Conservation (phyloP, 2,888 invertebrate species). For the Sminthurides aquaticus region DNA sequence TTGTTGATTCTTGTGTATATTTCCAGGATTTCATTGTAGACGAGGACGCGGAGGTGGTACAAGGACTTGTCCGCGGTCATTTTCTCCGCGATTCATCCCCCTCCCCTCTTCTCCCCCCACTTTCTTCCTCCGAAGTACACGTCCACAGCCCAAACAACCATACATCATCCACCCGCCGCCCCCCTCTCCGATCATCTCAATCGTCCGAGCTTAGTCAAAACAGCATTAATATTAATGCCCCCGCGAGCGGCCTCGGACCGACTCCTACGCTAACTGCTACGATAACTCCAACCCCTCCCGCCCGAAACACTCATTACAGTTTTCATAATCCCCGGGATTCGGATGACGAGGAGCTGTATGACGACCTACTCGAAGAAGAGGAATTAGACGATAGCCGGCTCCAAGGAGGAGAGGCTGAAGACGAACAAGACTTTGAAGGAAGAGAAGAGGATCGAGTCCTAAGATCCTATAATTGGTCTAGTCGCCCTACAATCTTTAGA, state of each 20-base stretch:
- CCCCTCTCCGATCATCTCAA: background rate
- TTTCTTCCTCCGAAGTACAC: background rate
- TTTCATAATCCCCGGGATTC: too few relatives aligned
- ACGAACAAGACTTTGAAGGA: background rate
- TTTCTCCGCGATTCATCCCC: background rate
- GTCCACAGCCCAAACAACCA: background rate
- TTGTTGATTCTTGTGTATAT: background rate
- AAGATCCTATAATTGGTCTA: background rate
- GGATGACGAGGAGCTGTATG: background rate
- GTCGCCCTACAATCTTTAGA: background rate
- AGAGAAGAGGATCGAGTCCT: background rate
- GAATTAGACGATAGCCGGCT: background rate
- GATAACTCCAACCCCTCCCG: too few relatives aligned
- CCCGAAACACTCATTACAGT: too few relatives aligned
- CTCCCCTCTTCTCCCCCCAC: background rate
- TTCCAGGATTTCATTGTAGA: background rate
- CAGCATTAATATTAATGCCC: too few relatives aligned
- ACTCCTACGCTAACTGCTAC: too few relatives aligned
- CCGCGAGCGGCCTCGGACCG: too few relatives aligned
- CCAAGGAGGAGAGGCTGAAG: background rate
- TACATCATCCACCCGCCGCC: background rate
- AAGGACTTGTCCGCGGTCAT: background rate
- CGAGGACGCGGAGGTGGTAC: background rate
- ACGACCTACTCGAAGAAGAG: background rate
- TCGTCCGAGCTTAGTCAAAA: background rate